Evolutionary conservation across 1,140 invertebrate genomes (phyloP), one percentile per base, ranked within the genome.

Genomic region (Orussus abietinus): DNA sequence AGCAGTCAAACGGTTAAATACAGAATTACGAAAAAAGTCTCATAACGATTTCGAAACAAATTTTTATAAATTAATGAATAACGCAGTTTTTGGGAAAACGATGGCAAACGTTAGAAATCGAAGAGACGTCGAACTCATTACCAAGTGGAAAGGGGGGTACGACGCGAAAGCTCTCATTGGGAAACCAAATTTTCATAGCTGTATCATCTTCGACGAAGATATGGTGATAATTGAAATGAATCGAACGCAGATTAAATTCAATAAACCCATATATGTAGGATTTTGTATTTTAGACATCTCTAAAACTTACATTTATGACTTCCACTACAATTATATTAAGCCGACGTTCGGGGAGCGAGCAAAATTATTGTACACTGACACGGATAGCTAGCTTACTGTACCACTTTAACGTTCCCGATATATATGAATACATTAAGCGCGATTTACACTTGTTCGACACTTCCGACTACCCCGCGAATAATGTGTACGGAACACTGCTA

Each of bases 51-150:
- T 69, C 44, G 58, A 66, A 25, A 66, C n/a, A 66, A 46, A 51
- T 64, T 38, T 62, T 69, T 39, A 68, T 18, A 69, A 66, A 47
- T 51, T 64, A 2, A 55, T 64, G n/a, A n/a, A n/a, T n/a, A n/a
- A n/a, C n/a, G n/a, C n/a, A n/a, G n/a, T n/a, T n/a, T n/a, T n/a
- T n/a, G n/a, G n/a, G n/a, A n/a, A 46, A 47, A 64, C 51, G 12
- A 61, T 64, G 45, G 57, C 65, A 41, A 62, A 66, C 33, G 41
- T 60, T 5, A 42, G 53, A 17, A 55, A 51, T n/a, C 25, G 55
- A 12, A 34, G 50, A 1, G 43, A 66, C 44, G n/a, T n/a, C n/a
- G n/a, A n/a, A n/a, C n/a, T n/a, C n/a, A 38, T 69, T 0, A 47
- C 31, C 9, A 34, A 38, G 32, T 47, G 38, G 45, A 14, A 30